Base-by-base conservation (phyloP, 1,140 invertebrate species). In the Idris sp. region DNA sequence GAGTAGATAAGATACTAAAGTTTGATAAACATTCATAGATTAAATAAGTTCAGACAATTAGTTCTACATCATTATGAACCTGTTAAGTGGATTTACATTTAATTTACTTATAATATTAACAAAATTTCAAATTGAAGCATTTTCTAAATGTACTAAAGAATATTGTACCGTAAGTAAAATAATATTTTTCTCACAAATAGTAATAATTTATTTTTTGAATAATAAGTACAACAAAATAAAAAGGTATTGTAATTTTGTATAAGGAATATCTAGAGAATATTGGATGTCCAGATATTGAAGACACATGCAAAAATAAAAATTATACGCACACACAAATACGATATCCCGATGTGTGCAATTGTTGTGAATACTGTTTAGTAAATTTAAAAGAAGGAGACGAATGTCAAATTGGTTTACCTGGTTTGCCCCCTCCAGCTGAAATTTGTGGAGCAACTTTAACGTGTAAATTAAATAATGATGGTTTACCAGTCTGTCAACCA, bases 261-360 rank as follows among this genome's bases (percentile, higher is more conserved):
- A 9, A 30, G 35, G 35, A 38, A 18, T 38, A 38, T 18, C 1
- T 13, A 3, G 35, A 1, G 9, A 2, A 16, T 18, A 9, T 38
- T 13, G 35, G 35, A 16, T 38, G 35, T 18, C 16, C 35, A 2
- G 15, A 38, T 2, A 38, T 38, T n/a, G n/a, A n/a, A 38, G 18
- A 15, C 9, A 8, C 14, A 9, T 38, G 15, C 9, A 18, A 16
- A 18, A 38, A 18, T 9, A 38, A 9, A 13, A 38, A 38, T 38
- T 18, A 14, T 2, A 38, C 35, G 18, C 2, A 38, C 14, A 9
- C 3, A 4, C 4, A 10, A 2, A 38, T 91, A 13, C 84, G 80
- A 0, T 90, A 88, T 7, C 88, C 89, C 0, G 88, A 87, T 9
- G 71, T 85, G 1, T 91, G 90, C 79, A 90, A 90, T 74, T 91